Percentiles rank a stretch among this genome's conserved stretches.
Evolutionary conservation across 2,113 vertebrate genomes (phyloP).

Genomic region (Agapornis roseicollis): DNA sequence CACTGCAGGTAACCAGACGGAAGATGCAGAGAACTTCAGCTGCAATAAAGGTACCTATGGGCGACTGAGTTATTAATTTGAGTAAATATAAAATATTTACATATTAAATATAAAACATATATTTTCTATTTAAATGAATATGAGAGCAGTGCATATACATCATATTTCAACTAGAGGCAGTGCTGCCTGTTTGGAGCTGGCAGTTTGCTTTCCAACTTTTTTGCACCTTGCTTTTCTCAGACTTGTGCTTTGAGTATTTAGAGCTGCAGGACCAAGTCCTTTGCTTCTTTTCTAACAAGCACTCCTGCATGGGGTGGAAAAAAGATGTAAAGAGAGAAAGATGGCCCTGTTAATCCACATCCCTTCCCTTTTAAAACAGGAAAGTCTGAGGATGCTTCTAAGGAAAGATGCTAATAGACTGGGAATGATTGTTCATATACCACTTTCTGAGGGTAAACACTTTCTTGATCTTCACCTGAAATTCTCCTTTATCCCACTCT

Average conservation of each 20-base stretch:
- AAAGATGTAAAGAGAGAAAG: background rate
- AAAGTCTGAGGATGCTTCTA: background rate
- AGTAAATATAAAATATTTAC: background rate
- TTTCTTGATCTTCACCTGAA: background rate
- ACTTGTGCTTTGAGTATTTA: background rate
- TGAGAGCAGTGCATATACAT: background rate
- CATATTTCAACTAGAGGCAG: background rate
- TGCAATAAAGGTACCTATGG: background rate
- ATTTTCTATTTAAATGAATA: background rate
- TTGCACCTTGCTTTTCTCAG: background rate
- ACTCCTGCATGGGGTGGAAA: background rate
- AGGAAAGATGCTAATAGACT: background rate
- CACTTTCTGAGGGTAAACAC: background rate
- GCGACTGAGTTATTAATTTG: background rate
- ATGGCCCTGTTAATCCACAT: background rate
- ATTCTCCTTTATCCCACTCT: background rate
- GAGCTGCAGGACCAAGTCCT: background rate
- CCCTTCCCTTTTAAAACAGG: background rate
- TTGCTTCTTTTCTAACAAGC: background rate
- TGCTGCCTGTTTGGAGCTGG: background rate
- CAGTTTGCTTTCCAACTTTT: background rate
- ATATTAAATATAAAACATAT: background rate
- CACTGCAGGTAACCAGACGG: rapidly evolving
- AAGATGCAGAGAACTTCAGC: background rate
- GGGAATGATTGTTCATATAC: background rate